A percentile compares a stretch with the other conserved stretches of the same genome.
These are phyloP conservation scores for Clitarchus hookeri DNA, from an alignment of 2,888 invertebrate species.

Conservation along the genomic window DNA sequence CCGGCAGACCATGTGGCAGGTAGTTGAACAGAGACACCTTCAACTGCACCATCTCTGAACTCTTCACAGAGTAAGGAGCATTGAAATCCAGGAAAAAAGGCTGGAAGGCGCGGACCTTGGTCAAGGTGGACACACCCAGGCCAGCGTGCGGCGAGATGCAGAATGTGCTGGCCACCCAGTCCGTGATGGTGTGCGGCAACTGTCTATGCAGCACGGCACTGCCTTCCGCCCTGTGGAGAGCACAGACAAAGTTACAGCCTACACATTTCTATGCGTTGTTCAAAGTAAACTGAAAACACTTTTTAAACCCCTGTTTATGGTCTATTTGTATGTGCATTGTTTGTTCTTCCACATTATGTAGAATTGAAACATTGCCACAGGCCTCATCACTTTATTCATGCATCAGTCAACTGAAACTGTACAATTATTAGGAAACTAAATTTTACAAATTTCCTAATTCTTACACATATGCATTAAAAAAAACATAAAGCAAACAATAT, in stretches of 20 bases:
- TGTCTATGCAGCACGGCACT: constrained; percentile 52
- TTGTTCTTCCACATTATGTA: too few relatives aligned
- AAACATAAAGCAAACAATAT: too few relatives aligned
- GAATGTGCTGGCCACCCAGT: constrained; percentile 62
- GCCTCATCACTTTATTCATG: too few relatives aligned
- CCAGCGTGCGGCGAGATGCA: constrained; percentile 52
- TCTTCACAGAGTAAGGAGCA: constrained; percentile 67
- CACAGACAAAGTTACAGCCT: neutral
- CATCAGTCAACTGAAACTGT: too few relatives aligned
- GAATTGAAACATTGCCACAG: too few relatives aligned
- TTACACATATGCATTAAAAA: too few relatives aligned
- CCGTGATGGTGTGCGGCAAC: constrained; percentile 65
- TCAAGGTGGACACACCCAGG: constrained; percentile 58
- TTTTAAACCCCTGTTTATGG: neutral
- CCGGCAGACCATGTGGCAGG: constrained; percentile 68
- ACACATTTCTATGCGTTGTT: too few relatives aligned
- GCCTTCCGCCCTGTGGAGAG: constrained; percentile 51
- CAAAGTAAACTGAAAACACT: neutral
- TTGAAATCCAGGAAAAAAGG: constrained; percentile 76
- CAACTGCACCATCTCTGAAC: constrained; percentile 67
- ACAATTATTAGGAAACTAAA: too few relatives aligned
- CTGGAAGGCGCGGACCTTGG: constrained; percentile 63
- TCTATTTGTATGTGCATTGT: too few relatives aligned
- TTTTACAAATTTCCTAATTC: too few relatives aligned
- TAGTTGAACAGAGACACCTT: constrained; percentile 75